Percentiles rank a stretch among this genome's conserved stretches.
Conservation (phyloP, 23 tunicate species). For the Ascidia mentula region DNA sequence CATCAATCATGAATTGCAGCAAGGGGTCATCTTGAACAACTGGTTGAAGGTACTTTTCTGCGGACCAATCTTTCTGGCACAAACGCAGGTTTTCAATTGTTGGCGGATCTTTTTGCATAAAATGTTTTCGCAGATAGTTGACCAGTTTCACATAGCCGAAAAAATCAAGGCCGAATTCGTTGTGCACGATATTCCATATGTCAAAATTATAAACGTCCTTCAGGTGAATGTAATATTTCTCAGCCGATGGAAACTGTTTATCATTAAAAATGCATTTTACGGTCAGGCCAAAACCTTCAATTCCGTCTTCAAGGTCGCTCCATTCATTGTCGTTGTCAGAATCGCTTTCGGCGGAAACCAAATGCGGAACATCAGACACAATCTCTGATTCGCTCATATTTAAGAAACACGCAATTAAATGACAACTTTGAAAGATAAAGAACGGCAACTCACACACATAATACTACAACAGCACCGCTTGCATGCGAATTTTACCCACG, state of each 20-base stretch:
- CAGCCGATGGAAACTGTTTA: slow-evolving; percentile 32
- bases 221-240: slow-evolving; percentile 44
- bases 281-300: neutral
- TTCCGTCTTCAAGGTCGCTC: slow-evolving; percentile 15
- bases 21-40: slow-evolving; percentile 74
- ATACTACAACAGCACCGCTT: too few relatives aligned
- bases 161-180: slow-evolving; percentile 67
- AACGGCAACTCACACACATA: too few relatives aligned
- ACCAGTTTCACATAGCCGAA: slow-evolving; percentile 88
- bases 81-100: slow-evolving; percentile 37
- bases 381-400: neutral
- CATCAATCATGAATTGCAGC: slow-evolving; percentile 80
- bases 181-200: slow-evolving; percentile 79
- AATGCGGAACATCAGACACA: neutral
- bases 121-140: slow-evolving; percentile 63
- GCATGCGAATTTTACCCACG: too few relatives aligned
- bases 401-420: too few relatives aligned
- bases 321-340: slow-evolving; percentile 24
- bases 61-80: slow-evolving; percentile 30
- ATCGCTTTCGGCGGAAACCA: neutral
- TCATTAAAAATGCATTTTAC: slow-evolving; percentile 76
- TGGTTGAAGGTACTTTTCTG: slow-evolving; percentile 67
- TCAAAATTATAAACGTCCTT: slow-evolving; percentile 57
- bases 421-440: too few relatives aligned
- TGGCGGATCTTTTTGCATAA: slow-evolving; percentile 42